Evolutionary conservation across 2,113 vertebrate species (phyloP), one percentile per base, ranked within the genome.

Genomic region (Pachyramphus minor): DNA sequence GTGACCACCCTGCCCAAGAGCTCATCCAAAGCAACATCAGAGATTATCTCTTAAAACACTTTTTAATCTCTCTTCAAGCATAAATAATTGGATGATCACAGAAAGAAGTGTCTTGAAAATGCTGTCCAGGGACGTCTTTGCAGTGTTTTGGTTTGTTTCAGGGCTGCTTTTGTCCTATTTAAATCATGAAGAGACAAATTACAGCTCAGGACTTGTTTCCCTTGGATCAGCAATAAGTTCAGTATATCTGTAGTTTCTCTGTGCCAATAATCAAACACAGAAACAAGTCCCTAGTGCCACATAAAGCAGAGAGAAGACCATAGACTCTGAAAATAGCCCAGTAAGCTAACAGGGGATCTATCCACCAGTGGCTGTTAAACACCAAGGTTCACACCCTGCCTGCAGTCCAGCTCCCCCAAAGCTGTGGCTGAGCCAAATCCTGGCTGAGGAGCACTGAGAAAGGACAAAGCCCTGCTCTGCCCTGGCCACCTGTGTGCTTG

Each of bases 401-500:
- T 60, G 56, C 56, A 14, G 24, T 55, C 42, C 49, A 47, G 81
- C 3, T 2, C 37, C 49, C 62, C 39, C n/a, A 21, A 42, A 90
- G 31, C n/a, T 14, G 20, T 13, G 35, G 33, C 35, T 44, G 39
- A 75, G 78, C 67, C 87, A 64, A 75, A 75, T 19, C 35, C 39
- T 49, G 14, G 28, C 24, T 15, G 25, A 52, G 19, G 49, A 63
- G 44, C 58, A 14, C 39, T 24, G 62, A 59, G 59, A 42, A 31
- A 53, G 28, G n/a, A 21, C 0, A 2, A 27, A 23, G n/a, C 22
- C 23, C 47, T 58, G n/a, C 20, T 64, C 55, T 53, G 15, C 59
- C n/a, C 45, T 66, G 25, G 30, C 44, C 30, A 7, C 3, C 0
- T 3, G 9, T n/a, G n/a, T 3, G 8, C 45, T 60, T 18, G 37